Base-by-base conservation (phyloP, 2,797 vertebrate genomes). In the Yasuhikotakia modesta region DNA sequence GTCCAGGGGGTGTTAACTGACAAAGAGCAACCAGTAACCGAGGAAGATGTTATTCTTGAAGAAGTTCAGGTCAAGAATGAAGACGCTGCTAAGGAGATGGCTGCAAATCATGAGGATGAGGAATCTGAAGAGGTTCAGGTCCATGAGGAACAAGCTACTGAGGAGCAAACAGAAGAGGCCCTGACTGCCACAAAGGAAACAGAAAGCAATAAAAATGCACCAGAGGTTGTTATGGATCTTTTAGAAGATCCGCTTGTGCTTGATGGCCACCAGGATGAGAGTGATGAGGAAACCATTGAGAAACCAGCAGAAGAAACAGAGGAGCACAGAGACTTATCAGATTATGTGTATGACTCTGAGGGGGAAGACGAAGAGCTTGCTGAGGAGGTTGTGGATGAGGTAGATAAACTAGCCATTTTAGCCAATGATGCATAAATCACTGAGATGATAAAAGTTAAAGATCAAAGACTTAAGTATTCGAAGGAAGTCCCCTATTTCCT, bases 391-490 rank as follows among this genome's bases (percentile, higher is more conserved):
- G 30, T n/a, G 21, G 65, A 57, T 67, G 61, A 73, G 10, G 19
- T 63, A 19, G 43, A 53, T 61, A 22, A 66, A 60, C 52, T 43
- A 65, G 6, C 27, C 55, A 77, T 70, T 63, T 74, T 6, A 60
- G 10, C 35, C 13, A 65, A 57, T 60, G 30, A 22, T 61, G 75
- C 35, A 64, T 46, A 68, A 50, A 10, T 58, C 58, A n/a, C 10
- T 7, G 7, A 52, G 16, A 50, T 27, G 55, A 39, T n/a, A n/a
- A 65, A 2, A 16, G 2, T 69, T 55, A 45, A 80, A 70, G 61
- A 57, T 53, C 65, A 78, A 58, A 55, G 2, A 52, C 78, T 22
- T 79, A 80, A 77, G 78, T 32, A 67, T 24, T 65, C 68, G 21
- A 73, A 55, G 60, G 10, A 58, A 11, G 19, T 55, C 19, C 52